Conservation (phyloP, 1,140 invertebrate species). For the Antheraea pernyi region DNA sequence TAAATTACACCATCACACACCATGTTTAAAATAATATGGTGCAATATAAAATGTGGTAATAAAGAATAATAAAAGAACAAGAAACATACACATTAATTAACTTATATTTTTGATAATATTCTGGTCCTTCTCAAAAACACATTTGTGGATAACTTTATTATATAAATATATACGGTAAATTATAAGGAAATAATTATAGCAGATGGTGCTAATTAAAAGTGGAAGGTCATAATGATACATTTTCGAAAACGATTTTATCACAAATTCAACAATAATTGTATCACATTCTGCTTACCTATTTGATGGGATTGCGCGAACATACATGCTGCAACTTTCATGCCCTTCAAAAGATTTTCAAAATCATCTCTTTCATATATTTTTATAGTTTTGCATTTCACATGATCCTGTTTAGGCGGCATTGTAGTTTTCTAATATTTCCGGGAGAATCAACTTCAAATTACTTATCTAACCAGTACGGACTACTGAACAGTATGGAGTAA, state of each 20-base stretch:
- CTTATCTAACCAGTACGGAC: not conserved
- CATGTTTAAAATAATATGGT: not conserved
- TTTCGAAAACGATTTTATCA: no score
- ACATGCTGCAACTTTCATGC: conserved; percentile 81
- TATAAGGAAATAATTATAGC: not conserved
- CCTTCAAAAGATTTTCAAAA: conserved; percentile 78
- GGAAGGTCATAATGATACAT: not conserved
- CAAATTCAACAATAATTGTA: not conserved
- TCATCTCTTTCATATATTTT: conserved; percentile 77
- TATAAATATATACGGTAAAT: not conserved
- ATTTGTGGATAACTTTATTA: no score
- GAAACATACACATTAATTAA: not conserved
- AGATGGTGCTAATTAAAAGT: not conserved
- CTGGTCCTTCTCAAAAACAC: no score
- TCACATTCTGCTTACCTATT: conserved; percentile 51
- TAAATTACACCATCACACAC: not conserved
- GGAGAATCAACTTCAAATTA: not conserved
- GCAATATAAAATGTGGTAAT: not conserved
- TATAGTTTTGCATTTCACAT: conserved; percentile 57
- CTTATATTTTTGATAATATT: no score
- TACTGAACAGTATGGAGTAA: not conserved
- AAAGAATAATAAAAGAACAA: not conserved
- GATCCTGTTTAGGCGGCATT: conserved; percentile 56
- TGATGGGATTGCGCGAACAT: conserved; percentile 80
- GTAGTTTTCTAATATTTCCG: not conserved